phyloP scores from a whole-genome alignment of 2,888 invertebrate species.

The Dasypolia templi region DNA sequence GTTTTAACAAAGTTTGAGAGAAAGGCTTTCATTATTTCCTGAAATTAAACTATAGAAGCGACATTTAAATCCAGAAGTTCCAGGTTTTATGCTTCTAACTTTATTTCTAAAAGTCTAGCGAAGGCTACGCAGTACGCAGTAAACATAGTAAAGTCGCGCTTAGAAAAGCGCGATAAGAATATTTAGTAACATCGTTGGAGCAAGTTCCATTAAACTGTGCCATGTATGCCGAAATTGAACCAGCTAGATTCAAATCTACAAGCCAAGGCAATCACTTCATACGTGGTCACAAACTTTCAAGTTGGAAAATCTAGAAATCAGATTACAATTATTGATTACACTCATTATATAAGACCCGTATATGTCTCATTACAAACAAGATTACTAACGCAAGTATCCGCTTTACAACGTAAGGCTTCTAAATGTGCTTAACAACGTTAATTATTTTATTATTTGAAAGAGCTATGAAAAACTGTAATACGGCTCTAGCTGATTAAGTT shows the following conservation, averaged over 20 bases:
- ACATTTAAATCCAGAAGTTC: neutral
- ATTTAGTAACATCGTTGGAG: constrained; percentile 8
- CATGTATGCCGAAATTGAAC: constrained; percentile 77
- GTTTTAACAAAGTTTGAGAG: neutral
- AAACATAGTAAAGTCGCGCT: constrained; percentile 12
- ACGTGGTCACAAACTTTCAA: constrained; percentile 4
- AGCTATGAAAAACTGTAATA: constrained; percentile 15
- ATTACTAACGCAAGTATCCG: constrained; percentile 71
- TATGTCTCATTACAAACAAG: constrained; percentile 71
- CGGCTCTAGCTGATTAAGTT: neutral
- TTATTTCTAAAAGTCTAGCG: neutral
- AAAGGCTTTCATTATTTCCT: neutral
- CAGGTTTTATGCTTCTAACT: neutral
- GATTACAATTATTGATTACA: constrained; percentile 69
- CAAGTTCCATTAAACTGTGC: constrained; percentile 65
- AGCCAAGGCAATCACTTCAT: constrained; percentile 26
- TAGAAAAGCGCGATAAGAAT: no score
- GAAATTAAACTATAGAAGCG: neutral
- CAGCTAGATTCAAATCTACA: constrained; percentile 71
- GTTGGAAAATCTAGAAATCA: constrained; percentile 45
- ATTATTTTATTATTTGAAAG: constrained; percentile 54
- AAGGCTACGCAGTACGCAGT: neutral
- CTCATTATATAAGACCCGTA: constrained; percentile 69
- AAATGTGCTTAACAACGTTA: constrained; percentile 62
- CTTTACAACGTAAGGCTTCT: constrained; percentile 71